A percentile compares a stretch with the other conserved stretches of the same genome.
Evolutionary conservation across 2,113 vertebrate species (phyloP).

Genomic region (Varanus komodoensis): DNA sequence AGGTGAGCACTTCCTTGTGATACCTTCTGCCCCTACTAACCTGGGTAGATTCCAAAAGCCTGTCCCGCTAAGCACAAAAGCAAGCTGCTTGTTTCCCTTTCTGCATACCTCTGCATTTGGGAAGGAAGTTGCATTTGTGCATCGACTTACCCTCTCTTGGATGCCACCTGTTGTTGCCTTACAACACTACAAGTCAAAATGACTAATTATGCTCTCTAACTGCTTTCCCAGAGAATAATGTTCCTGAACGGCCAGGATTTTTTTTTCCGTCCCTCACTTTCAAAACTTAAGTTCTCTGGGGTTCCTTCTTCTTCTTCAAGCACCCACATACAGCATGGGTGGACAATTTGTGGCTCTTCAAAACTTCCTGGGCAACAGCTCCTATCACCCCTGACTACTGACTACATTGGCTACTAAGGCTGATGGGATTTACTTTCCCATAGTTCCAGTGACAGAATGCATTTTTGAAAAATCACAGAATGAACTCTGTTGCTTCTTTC

Average conservation of each 20-base stretch:
- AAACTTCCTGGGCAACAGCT: background rate
- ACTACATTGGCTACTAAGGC: too few relatives aligned
- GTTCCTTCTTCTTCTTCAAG: background rate
- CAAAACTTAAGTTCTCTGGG: background rate
- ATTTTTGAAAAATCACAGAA: too few relatives aligned
- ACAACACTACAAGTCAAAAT: background rate
- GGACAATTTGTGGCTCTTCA: background rate
- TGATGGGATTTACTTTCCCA: too few relatives aligned
- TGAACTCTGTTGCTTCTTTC: too few relatives aligned
- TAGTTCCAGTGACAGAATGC: too few relatives aligned
- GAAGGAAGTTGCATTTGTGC: background rate
- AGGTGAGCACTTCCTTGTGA: background rate
- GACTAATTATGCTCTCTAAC: background rate
- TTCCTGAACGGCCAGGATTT: background rate
- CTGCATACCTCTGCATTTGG: background rate
- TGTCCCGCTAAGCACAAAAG: background rate
- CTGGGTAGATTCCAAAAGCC: background rate
- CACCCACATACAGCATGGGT: background rate
- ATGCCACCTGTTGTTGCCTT: slow-evolving; percentile 8
- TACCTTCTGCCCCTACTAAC: background rate
- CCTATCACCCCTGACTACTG: background rate
- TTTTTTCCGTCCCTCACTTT: background rate
- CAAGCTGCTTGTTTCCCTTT: background rate
- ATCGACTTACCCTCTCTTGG: background rate
- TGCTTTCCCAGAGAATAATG: background rate